Evolutionary conservation across 2,888 invertebrate species (phyloP), one percentile per base, ranked within the genome.

Genomic region (Melitaea athalia): DNA sequence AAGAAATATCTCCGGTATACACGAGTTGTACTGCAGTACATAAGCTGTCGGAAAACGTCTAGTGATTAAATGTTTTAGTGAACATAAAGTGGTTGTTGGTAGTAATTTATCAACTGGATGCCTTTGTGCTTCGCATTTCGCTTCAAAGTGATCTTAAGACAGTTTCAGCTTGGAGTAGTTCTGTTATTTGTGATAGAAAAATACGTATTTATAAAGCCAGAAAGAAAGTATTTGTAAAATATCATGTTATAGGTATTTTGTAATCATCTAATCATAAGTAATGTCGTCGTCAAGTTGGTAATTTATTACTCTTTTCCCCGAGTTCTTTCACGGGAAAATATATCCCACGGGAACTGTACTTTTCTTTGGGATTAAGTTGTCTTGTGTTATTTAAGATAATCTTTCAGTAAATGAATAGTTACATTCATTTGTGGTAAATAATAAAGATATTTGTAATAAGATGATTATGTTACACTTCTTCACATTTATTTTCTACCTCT

Each of bases 51-150:
- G 59, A 59, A 59, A 59, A 43, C 43, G 43, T 59, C 1, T 11
- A 59, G 10, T 43, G 59, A 59, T 59, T 59, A 59, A 59, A 43
- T 59, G 59, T 59, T 59, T 59, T 59, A 38, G 59, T 42, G 42
- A 24, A 15, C 42, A 42, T 59, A 17, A 59, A 59, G 43, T 43
- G 43, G 15, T 59, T 59, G 59, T 59, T 59, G 43, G 5, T 17
- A 43, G 17, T 59, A 59, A 59, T 43, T 59, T 59, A 59, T 55
- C 53, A 55, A 55, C 14, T 6, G 33, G 53, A 15, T 43, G 59
- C 59, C 59, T 59, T 43, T 59, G 42, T 43, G 53, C 53, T 15
- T 59, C 38, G 59, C 43, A 4, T 59, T 59, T 59, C 42, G 24
- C 38, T 14, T 59, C 6, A 43, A 42, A 43, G 17, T 43, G 43